phyloP scores from a whole-genome alignment of 2,888 invertebrate species.

The Morpho deidamia region DNA sequence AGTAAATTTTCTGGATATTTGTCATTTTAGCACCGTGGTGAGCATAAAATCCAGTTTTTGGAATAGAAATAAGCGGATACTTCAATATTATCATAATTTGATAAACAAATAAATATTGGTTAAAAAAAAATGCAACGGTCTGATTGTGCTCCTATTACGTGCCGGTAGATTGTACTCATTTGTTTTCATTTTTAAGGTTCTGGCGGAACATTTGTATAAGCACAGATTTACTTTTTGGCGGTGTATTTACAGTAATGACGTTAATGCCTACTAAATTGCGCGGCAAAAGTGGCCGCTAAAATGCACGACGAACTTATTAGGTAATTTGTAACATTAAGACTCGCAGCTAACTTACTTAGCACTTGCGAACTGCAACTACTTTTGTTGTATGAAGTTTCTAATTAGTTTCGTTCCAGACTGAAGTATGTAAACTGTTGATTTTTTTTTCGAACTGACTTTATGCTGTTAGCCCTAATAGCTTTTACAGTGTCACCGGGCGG shows the following conservation, averaged over 20 bases:
- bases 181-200: conserved; percentile 26
- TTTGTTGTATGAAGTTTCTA: conserved; percentile 5
- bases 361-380: conserved; percentile 4
- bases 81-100: no score
- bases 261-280: conserved; percentile 11
- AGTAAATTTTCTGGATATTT: no score
- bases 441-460: no score
- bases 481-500: no score
- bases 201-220: conserved; percentile 14
- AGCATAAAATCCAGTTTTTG: no score
- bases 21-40: no score
- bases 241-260: conserved; percentile 5
- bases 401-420: neutral
- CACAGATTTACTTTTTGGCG: conserved; percentile 13
- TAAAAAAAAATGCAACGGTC: conserved; percentile 4
- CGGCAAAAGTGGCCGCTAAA: conserved; percentile 3
- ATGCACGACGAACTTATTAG: neutral
- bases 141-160: conserved; percentile 8
- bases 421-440: neutral
- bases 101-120: neutral
- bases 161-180: conserved; percentile 22
- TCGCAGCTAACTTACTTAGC: neutral
- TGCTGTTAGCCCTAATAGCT: no score
- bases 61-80: no score
- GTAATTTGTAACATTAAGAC: conserved; percentile 9